These are phyloP conservation scores for Nasonia giraulti DNA, from an alignment of 1,140 invertebrate genomes.

Conservation along the genomic window DNA sequence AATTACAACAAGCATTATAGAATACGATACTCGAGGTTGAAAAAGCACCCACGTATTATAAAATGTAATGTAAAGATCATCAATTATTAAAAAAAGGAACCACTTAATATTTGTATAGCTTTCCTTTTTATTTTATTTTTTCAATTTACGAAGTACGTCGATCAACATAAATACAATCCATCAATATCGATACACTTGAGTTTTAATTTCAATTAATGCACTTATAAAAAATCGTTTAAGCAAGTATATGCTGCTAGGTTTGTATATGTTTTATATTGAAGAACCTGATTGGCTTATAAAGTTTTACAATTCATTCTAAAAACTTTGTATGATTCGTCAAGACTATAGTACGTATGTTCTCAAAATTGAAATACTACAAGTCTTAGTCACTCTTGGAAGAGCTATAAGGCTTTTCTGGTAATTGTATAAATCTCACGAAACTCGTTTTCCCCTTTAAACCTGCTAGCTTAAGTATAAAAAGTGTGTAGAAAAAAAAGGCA, in stretches of 20 bases:
- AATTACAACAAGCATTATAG: slow-evolving; percentile 15
- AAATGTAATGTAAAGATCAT: slow-evolving; percentile 31
- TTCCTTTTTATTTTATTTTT: slow-evolving; percentile 16
- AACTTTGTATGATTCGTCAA: slow-evolving; percentile 29
- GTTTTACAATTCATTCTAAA: slow-evolving; percentile 42
- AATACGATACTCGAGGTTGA: slow-evolving; percentile 16
- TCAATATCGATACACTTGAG: slow-evolving; percentile 39
- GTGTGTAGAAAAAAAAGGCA: slow-evolving; percentile 53
- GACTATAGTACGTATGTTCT: slow-evolving; percentile 28
- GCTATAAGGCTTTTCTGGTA: slow-evolving; percentile 48
- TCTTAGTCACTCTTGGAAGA: slow-evolving; percentile 34
- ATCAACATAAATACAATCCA: slow-evolving; percentile 49
- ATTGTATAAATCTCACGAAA: slow-evolving; percentile 44
- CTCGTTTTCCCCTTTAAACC: slow-evolving; percentile 27
- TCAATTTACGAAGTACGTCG: slow-evolving; percentile 33
- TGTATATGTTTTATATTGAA: slow-evolving; percentile 38
- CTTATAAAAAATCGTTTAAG: slow-evolving; percentile 44
- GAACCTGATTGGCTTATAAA: neutral
- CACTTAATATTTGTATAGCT: slow-evolving; percentile 20
- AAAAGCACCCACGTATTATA: slow-evolving; percentile 25
- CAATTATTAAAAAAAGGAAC: slow-evolving; percentile 35
- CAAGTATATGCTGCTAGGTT: slow-evolving; percentile 16
- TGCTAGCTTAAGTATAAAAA: slow-evolving; percentile 46
- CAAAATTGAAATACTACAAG: slow-evolving; percentile 32
- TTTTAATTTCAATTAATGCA: slow-evolving; percentile 45